Conservation (phyloP, 1,140 invertebrate genomes). For the Xylocopa sonorina region DNA sequence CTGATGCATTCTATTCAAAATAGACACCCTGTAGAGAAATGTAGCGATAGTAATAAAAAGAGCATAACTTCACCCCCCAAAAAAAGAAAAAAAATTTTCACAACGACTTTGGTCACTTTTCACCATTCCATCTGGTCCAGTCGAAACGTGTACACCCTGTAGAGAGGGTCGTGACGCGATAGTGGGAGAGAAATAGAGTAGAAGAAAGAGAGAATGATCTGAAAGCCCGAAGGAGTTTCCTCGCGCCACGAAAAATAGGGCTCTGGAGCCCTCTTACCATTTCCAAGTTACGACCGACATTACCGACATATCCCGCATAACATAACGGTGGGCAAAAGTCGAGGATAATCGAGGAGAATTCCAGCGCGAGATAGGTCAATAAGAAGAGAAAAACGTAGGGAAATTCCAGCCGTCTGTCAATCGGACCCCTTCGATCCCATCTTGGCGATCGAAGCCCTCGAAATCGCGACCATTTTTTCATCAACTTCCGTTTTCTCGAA, state of each 20-base stretch:
- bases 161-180: too few relatives aligned
- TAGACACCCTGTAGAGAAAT: too few relatives aligned
- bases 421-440: not conserved
- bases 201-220: constrained; percentile 26
- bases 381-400: not conserved
- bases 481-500: too few relatives aligned
- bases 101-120: too few relatives aligned
- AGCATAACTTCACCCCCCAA: too few relatives aligned
- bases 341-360: constrained; percentile 50
- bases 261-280: constrained; percentile 62
- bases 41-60: too few relatives aligned
- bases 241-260: constrained; percentile 53
- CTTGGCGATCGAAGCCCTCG: not conserved
- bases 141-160: too few relatives aligned
- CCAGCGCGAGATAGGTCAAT: constrained; percentile 35
- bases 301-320: constrained; percentile 57
- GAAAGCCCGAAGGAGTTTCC: constrained; percentile 52
- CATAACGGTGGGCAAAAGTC: constrained; percentile 40
- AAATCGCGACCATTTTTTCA: too few relatives aligned
- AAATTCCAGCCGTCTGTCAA: not conserved
- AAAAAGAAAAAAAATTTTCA: too few relatives aligned
- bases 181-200: constrained; percentile 10
- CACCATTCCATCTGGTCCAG: too few relatives aligned
- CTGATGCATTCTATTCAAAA: too few relatives aligned
- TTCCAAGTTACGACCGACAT: constrained; percentile 62